These are phyloP conservation scores for Chalcosyrphus nemorum DNA, from an alignment of 2,888 invertebrate species.

Conservation along the genomic window DNA sequence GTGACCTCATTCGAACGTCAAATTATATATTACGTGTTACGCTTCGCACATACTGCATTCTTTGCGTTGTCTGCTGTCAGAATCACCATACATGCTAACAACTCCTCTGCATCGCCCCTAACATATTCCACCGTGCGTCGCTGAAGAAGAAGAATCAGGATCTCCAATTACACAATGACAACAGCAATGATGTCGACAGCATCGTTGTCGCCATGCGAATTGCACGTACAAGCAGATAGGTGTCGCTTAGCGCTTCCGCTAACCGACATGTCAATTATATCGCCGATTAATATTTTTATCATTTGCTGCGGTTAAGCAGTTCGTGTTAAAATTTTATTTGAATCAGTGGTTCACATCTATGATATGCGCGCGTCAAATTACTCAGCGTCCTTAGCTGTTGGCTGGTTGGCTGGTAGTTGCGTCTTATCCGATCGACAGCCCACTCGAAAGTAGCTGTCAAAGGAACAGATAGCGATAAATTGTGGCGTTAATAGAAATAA, in stretches of 20 bases:
- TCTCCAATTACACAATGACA: constrained; percentile 47
- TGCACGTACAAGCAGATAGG: constrained; percentile 33
- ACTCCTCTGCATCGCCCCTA: constrained; percentile 5
- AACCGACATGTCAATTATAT: constrained; percentile 65
- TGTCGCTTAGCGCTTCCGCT: constrained; percentile 61
- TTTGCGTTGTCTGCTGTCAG: background rate
- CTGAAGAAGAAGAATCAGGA: constrained; percentile 10
- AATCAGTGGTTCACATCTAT: constrained; percentile 65
- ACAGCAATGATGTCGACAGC: constrained; percentile 29
- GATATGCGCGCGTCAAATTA: constrained; percentile 54
- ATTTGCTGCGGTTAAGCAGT: constrained; percentile 61
- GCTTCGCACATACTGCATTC: constrained; percentile 22
- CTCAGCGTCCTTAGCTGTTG: constrained; percentile 38
- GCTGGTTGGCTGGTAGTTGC: background rate
- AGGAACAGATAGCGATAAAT: constrained; percentile 48
- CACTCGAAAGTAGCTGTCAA: constrained; percentile 50
- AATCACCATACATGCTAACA: constrained; percentile 19
- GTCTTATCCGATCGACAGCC: constrained; percentile 49
- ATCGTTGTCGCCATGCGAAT: constrained; percentile 5
- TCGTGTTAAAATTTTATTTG: constrained; percentile 58
- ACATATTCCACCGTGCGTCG: background rate
- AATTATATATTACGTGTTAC: constrained; percentile 42
- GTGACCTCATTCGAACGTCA: constrained; percentile 31
- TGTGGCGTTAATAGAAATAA: constrained; percentile 66
- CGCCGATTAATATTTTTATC: constrained; percentile 57